A percentile compares a stretch with the other conserved stretches of the same genome.
Evolutionary conservation across 2,797 vertebrate genomes (phyloP).

Genomic region (Sebastes oblongus): DNA sequence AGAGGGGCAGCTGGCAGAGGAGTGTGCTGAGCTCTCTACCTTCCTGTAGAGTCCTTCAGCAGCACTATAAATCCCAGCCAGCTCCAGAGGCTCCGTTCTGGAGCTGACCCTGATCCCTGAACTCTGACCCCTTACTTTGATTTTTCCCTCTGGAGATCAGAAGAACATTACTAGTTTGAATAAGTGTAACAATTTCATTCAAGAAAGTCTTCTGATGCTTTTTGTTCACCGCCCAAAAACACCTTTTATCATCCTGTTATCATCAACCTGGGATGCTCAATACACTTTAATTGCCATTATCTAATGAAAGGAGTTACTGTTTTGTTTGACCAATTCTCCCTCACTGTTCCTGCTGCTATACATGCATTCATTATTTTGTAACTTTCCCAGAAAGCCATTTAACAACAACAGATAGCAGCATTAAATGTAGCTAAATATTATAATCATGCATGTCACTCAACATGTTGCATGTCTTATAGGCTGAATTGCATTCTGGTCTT

Average conservation of each 20-base stretch:
- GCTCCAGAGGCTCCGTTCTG: not conserved
- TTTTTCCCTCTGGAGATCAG: not conserved
- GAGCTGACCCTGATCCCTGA: not conserved
- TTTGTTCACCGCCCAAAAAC: not conserved
- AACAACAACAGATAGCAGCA: not conserved
- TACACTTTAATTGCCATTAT: not conserved
- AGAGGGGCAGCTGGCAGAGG: constrained; percentile 1
- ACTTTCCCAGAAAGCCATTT: not conserved
- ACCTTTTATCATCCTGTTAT: not conserved
- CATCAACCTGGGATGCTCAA: not conserved
- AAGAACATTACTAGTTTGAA: not conserved
- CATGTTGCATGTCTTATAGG: not conserved
- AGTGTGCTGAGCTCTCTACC: not conserved
- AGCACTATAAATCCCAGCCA: constrained; percentile 15
- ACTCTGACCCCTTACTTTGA: not conserved
- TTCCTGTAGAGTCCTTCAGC: constrained; percentile 44
- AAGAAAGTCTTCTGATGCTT: not conserved
- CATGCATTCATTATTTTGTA: not conserved
- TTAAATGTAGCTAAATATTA: not conserved
- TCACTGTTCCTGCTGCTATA: no score
- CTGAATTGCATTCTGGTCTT: constrained; percentile 4
- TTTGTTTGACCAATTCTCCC: not conserved
- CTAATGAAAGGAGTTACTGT: not conserved
- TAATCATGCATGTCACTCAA: not conserved
- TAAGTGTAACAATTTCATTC: not conserved